phyloP scores from a whole-genome alignment of 2,797 vertebrate genomes.

The Cossypha polioptera region DNA sequence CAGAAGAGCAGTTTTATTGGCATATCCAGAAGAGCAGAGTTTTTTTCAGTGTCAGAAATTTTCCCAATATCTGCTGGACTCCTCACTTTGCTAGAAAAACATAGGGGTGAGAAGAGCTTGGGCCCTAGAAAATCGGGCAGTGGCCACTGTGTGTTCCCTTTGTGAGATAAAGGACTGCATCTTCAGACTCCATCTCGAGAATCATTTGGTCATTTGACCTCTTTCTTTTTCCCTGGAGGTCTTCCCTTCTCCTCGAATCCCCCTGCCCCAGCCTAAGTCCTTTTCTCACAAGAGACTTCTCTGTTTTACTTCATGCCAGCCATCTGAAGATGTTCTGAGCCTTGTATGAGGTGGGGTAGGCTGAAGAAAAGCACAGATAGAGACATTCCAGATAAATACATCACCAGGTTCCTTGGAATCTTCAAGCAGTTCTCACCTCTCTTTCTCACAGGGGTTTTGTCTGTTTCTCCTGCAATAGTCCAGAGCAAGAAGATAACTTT shows the following conservation, averaged over 20 bases:
- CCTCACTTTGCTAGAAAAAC: not conserved
- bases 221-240: not conserved
- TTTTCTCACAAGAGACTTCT: not conserved
- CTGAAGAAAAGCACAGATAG: not conserved
- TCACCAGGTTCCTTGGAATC: not conserved
- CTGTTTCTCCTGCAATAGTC: not conserved
- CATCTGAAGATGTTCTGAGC: not conserved
- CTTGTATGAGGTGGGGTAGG: not conserved
- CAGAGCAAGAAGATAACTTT: not conserved
- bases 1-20: not conserved
- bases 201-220: not conserved
- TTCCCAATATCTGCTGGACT: not conserved
- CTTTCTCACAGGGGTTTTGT: not conserved
- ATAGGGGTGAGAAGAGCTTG: not conserved
- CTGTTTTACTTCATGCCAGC: not conserved
- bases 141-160: not conserved
- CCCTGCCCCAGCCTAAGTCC: fast-evolving
- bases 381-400: not conserved
- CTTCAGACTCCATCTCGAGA: not conserved
- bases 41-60: not conserved
- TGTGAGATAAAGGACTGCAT: not conserved
- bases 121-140: not conserved
- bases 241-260: not conserved
- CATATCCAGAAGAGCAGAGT: not conserved
- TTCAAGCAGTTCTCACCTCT: not conserved